Percentiles rank a stretch among this genome's conserved stretches.
Conservation (phyloP, 2,888 invertebrate species). For the Phengaris arion region DNA sequence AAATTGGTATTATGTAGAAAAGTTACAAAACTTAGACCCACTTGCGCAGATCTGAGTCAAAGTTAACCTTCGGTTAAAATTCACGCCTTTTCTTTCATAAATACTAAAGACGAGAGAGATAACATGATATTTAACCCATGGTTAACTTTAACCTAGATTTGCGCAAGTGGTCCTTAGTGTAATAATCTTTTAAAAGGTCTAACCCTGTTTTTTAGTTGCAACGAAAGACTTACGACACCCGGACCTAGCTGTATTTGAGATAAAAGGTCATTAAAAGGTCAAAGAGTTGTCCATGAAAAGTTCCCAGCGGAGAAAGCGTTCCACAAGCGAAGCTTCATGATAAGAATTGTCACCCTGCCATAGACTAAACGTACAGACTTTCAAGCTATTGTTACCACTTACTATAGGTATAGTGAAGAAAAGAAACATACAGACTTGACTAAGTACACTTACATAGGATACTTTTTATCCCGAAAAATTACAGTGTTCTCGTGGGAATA, state of each 20-base stretch:
- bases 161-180: background rate
- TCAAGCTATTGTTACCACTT: too few relatives aligned
- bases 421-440: too few relatives aligned
- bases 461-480: too few relatives aligned
- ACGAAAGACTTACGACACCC: background rate
- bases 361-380: background rate
- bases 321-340: background rate
- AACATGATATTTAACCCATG: too few relatives aligned
- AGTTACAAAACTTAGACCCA: too few relatives aligned
- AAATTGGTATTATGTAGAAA: too few relatives aligned
- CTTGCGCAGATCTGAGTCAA: background rate
- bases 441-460: too few relatives aligned
- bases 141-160: too few relatives aligned
- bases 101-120: background rate
- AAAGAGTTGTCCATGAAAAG: background rate
- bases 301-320: background rate
- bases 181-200: too few relatives aligned
- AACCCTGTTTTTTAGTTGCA: background rate
- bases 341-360: background rate
- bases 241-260: background rate
- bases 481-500: too few relatives aligned
- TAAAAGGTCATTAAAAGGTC: slow-evolving; percentile 13
- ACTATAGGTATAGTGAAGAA: too few relatives aligned
- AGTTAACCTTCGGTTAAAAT: background rate
- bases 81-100: too few relatives aligned